Conservation (phyloP, 2,113 vertebrate genomes). For the Istiophorus platypterus region DNA sequence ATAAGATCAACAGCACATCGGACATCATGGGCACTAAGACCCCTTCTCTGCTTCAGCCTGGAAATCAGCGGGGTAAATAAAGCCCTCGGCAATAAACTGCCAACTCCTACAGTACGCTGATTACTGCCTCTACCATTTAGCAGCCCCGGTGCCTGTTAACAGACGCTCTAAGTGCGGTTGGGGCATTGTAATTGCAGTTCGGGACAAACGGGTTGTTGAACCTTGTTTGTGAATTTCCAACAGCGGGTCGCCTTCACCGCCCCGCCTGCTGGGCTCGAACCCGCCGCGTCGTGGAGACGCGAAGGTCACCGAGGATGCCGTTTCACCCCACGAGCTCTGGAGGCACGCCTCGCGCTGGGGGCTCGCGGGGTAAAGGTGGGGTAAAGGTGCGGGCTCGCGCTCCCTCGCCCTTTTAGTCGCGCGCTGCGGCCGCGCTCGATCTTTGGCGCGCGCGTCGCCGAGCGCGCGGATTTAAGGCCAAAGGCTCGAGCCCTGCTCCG, state of each 20-base stretch:
- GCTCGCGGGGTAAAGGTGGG: too few species aligned
- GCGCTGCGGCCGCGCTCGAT: background rate
- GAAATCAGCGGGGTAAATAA: background rate
- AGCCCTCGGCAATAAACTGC: background rate
- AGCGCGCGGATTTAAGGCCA: too few species aligned
- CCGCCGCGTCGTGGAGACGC: background rate
- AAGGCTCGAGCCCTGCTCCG: background rate
- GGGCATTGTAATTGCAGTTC: conserved; percentile 34
- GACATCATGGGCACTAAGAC: background rate
- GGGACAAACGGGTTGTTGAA: conserved; percentile 36
- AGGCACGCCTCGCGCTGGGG: too few species aligned
- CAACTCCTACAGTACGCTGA: background rate
- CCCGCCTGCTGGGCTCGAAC: conserved; percentile 8
- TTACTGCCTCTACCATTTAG: conserved; percentile 22
- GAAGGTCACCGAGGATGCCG: background rate
- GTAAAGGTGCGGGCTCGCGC: too few species aligned
- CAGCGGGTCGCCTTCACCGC: conserved; percentile 27
- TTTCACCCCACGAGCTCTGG: too few species aligned
- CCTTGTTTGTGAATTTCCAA: conserved; percentile 37
- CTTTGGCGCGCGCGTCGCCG: too few species aligned
- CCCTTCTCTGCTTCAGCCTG: background rate
- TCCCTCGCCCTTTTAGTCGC: background rate
- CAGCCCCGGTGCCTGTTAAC: conserved; percentile 27
- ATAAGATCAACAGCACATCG: too few species aligned
- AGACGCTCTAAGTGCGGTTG: conserved; percentile 30